Conservation (phyloP, 2,113 vertebrate species). For the Thinocorus orbignyianus region DNA sequence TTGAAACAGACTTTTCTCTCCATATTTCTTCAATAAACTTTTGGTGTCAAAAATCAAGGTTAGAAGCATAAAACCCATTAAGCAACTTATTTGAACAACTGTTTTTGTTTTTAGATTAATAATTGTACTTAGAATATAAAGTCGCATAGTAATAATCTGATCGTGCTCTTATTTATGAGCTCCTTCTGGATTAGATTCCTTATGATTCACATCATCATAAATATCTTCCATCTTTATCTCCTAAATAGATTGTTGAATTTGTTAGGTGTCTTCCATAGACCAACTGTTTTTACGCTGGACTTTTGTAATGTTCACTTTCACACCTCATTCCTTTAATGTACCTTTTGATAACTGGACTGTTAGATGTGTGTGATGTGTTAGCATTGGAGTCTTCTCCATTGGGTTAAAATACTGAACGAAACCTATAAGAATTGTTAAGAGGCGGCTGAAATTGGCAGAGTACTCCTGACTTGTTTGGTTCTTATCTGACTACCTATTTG, state of each 20-base stretch:
- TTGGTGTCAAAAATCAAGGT: background rate
- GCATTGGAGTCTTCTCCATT: background rate
- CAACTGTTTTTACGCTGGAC: background rate
- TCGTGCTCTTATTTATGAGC: background rate
- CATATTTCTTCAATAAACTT: background rate
- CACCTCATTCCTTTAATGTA: background rate
- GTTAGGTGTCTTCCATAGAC: background rate
- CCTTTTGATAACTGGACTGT: background rate
- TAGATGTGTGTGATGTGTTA: background rate
- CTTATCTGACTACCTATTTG: background rate
- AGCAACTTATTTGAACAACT: background rate
- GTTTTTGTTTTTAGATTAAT: background rate
- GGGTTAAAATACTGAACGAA: background rate
- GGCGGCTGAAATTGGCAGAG: background rate
- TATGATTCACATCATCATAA: background rate
- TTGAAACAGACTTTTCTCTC: background rate
- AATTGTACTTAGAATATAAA: background rate
- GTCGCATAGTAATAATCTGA: background rate
- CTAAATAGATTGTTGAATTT: background rate
- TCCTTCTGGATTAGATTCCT: background rate
- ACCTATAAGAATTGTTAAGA: background rate
- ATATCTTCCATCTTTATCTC: background rate
- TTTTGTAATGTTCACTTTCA: rapidly evolving
- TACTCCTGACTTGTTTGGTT: background rate
- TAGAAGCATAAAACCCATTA: background rate